Evolutionary conservation across 2,888 invertebrate genomes (phyloP).

Genomic region (Tetranychus piercei): DNA sequence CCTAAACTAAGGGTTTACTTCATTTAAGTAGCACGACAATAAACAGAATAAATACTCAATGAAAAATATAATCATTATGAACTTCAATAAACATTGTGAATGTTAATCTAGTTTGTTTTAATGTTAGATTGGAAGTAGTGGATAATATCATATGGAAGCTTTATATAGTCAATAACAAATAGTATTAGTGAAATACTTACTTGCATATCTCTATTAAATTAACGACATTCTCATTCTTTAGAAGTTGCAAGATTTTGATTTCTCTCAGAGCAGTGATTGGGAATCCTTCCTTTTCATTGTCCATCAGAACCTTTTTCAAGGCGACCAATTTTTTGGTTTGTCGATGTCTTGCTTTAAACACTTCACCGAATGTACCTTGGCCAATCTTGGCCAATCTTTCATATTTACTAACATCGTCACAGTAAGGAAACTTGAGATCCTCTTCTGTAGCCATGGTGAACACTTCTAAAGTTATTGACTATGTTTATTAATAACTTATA

Average conservation of each 20-base stretch:
- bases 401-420: slow-evolving; percentile 79
- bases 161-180: no score
- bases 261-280: slow-evolving; percentile 94
- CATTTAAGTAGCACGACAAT: no score
- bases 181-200: neutral
- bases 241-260: slow-evolving; percentile 76
- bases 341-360: slow-evolving; percentile 84
- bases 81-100: no score
- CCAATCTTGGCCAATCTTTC: slow-evolving; percentile 96
- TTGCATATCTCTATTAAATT: slow-evolving; percentile 91
- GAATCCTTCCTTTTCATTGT: slow-evolving; percentile 98
- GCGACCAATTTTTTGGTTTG: slow-evolving; percentile 73
- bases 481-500: no score
- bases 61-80: no score
- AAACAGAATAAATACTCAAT: no score
- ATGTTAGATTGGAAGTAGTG: no score
- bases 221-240: slow-evolving; percentile 93
- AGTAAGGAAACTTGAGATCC: slow-evolving; percentile 62
- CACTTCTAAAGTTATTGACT: no score
- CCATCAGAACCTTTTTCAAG: slow-evolving; percentile 97
- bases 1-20: no score
- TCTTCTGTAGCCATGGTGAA: slow-evolving; percentile 34
- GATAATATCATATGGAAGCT: no score
- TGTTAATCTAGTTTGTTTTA: no score
- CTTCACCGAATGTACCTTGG: slow-evolving; percentile 74